Evolutionary conservation across 1,140 invertebrate genomes (phyloP).

Genomic region (Carcinoscorpius rotundicauda): DNA sequence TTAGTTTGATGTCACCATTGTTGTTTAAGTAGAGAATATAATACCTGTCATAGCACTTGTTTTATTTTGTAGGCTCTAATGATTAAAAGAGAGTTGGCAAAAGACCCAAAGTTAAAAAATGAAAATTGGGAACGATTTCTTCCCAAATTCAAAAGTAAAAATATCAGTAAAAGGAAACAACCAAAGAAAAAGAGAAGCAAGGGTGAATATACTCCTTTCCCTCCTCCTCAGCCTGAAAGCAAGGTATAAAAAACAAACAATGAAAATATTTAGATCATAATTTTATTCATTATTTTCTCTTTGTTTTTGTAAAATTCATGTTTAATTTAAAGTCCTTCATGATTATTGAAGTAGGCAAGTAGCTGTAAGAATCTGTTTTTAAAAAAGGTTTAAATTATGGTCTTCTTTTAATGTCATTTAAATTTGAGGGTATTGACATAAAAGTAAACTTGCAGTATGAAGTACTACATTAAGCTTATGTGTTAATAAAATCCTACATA

Average conservation of each 20-base stretch:
- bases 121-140: conserved; percentile 96
- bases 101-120: conserved; percentile 78
- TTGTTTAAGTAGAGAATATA: too few species aligned
- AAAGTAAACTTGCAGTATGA: too few species aligned
- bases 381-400: too few species aligned
- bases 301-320: background rate
- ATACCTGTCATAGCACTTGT: background rate
- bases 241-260: conserved; percentile 40
- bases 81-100: conserved; percentile 91
- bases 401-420: too few species aligned
- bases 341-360: too few species aligned
- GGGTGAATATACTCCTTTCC: conserved; percentile 94
- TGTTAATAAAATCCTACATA: too few species aligned
- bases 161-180: conserved; percentile 69
- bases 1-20: too few species aligned
- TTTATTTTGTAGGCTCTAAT: conserved; percentile 52
- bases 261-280: background rate
- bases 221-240: conserved; percentile 79
- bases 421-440: too few species aligned
- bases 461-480: too few species aligned
- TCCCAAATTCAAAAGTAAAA: conserved; percentile 91
- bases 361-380: too few species aligned
- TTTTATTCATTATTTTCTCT: background rate
- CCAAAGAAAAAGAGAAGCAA: conserved; percentile 60
- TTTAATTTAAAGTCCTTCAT: background rate